Percentiles rank a stretch among this genome's conserved stretches.
phyloP scores from a whole-genome alignment of 2,888 invertebrate species.

The Tribolium freemani region DNA sequence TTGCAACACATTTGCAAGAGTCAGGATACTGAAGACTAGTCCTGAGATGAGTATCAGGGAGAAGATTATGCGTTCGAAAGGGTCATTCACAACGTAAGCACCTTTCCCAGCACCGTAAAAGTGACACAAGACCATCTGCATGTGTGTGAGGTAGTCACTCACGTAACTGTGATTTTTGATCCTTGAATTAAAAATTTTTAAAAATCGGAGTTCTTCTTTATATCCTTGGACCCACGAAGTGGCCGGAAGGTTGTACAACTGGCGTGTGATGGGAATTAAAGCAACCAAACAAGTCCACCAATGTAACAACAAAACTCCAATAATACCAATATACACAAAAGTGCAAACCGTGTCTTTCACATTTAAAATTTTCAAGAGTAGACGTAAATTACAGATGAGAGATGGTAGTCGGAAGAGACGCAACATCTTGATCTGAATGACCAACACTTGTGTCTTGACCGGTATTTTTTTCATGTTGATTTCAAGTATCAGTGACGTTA shows the following conservation, averaged over 20 bases:
- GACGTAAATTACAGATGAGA: not conserved
- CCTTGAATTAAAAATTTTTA: not conserved
- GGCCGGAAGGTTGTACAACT: not conserved
- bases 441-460: not conserved
- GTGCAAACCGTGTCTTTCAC: not conserved
- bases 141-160: not conserved
- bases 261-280: not conserved
- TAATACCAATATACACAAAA: not conserved
- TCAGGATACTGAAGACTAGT: not conserved
- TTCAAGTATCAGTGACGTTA: not conserved
- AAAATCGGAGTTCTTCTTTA: not conserved
- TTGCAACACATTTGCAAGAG: not conserved
- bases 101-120: not conserved
- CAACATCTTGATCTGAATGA: not conserved
- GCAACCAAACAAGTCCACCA: slow-evolving; percentile 6
- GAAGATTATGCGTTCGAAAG: not conserved
- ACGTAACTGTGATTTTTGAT: not conserved
- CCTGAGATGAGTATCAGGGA: slow-evolving; percentile 2
- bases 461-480: not conserved
- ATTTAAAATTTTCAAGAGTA: not conserved
- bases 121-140: not conserved
- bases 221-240: not conserved
- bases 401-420: not conserved
- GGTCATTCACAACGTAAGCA: not conserved
- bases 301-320: not conserved